Evolutionary conservation across 92 coral and sea anemone genomes (phyloP), one percentile per base, ranked within the genome.

Genomic region (Chrysogorgia sp.): DNA sequence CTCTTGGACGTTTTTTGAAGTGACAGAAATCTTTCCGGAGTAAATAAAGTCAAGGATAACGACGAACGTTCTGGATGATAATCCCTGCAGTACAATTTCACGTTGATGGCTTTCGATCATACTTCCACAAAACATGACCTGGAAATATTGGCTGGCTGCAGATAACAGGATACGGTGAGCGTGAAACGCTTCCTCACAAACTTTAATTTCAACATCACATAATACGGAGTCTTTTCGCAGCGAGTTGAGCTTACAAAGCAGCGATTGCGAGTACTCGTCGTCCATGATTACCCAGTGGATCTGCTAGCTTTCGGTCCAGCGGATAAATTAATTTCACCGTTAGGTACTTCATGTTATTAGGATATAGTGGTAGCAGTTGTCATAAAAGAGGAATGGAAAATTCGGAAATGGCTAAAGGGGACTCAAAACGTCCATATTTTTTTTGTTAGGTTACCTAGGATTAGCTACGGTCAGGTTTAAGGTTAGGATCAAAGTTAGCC

Each of bases 71-170:
- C 89, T 86, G 2, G 93, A 86, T 9, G 83, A 83, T 8, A 93
- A 40, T 4, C 97, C 97, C 40, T 76, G 91, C 34, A 93, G 87
- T 63, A 86, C 84, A 12, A 93, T 86, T 47, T 74, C 87, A 25
- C 79, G 82, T 15, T 68, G 21, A 41, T 12, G 77, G 67, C 89
- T 93, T 61, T 93, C 97, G 9, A 86, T 90, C 89, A 91, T 82
- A 0, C 90, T 97, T 30, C 96, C 91, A 55, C 92, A 84, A 29
- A 93, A 88, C 91, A 93, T 70, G 22, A 90, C 93, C 32, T 91
- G 90, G 40, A 93, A 93, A 52, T 93, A 93, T 7, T 84, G 82
- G 69, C 97, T 93, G 0, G 96, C 82, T 1, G 97, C 97, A 31
- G 88, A 81, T 14, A 93, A 65, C 19, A 93, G 80, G 9, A 86